Evolutionary conservation across 2,113 vertebrate genomes (phyloP), one percentile per base, ranked within the genome.

Genomic region (Ctenomys sociabilis): DNA sequence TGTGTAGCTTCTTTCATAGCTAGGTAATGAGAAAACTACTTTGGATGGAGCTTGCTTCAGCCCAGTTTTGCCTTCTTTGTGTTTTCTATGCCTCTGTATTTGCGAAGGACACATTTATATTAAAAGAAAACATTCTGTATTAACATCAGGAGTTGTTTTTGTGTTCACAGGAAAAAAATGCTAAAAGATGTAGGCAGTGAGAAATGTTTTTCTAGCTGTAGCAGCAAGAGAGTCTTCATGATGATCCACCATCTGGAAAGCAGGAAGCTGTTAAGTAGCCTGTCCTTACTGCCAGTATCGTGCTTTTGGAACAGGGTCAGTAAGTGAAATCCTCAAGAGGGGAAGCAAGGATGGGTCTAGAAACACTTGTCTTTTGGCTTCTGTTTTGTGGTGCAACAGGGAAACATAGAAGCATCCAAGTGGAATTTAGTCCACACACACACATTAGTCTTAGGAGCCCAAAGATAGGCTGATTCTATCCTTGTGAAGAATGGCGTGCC

Each of bases 101-200:
- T 97, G 26, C 64, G 82, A 97, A 85, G 72, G 84, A 82, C 88
- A 83, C 82, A 91, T 37, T 97, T 97, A 95, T 3, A 66, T 63
- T 93, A 85, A 82, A 43, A 96, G 82, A 80, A 93, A 82, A 88
- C 82, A 72, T 37, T 78, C 88, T 96, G 68, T 91, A 96, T 54
- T 68, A 40, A 70, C 85, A 68, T 77, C 68, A 28, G 70, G 63
- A 91, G 91, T 87, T 90, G 87, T 85, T 97, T 97, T 95, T 77
- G 35, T 83, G 85, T 96, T 98, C 97, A 90, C 97, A 98, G 95
- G 93, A 97, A 97, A 97, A 97, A 98, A 98, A 97, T 93, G 70
- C 94, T 96, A 96, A 16, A 49, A 97, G 94, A 88, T 88, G 88
- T 90, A 85, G 96, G 89, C 96, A 35, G 5, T 96, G 94, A 97